Conservation (phyloP, 2,888 invertebrate genomes). For the Hoplodrina blanda region DNA sequence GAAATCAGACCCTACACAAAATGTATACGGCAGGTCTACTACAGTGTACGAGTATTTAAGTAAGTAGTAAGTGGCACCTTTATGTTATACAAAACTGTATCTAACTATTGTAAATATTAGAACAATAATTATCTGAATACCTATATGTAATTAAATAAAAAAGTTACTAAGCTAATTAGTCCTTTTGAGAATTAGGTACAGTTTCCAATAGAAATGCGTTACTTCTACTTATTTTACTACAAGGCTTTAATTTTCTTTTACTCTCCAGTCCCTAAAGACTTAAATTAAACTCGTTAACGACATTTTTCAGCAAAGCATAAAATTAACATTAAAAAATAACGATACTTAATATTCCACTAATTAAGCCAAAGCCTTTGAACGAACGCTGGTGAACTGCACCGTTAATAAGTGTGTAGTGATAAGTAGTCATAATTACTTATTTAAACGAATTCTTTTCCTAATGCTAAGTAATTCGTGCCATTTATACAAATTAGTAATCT, state of each 20-base stretch:
- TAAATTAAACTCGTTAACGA: conserved; percentile 16
- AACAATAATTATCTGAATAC: background rate
- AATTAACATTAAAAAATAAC: conserved; percentile 33
- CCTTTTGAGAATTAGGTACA: background rate
- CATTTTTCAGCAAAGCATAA: conserved; percentile 24
- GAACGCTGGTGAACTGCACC: conserved; percentile 22
- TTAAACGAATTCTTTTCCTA: conserved; percentile 27
- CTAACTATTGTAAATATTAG: background rate
- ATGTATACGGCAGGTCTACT: background rate
- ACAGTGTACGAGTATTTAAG: background rate
- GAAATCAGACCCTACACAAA: background rate
- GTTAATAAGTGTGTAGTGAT: conserved; percentile 20
- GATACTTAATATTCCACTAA: conserved; percentile 28
- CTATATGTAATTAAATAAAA: background rate
- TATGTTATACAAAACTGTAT: too few relatives aligned
- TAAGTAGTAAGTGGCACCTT: background rate
- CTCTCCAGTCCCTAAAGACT: background rate
- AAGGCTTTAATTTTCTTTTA: background rate
- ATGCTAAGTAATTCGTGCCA: conserved; percentile 6
- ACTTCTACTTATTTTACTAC: background rate
- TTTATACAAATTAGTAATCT: conserved; percentile 33
- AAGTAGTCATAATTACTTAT: conserved; percentile 44
- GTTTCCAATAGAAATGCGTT: background rate
- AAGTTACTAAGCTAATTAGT: background rate
- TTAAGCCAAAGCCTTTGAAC: conserved; percentile 41